Evolutionary conservation across 2,113 vertebrate genomes (phyloP), one percentile per base, ranked within the genome.

Genomic region (Psittacula cyanocephala): DNA sequence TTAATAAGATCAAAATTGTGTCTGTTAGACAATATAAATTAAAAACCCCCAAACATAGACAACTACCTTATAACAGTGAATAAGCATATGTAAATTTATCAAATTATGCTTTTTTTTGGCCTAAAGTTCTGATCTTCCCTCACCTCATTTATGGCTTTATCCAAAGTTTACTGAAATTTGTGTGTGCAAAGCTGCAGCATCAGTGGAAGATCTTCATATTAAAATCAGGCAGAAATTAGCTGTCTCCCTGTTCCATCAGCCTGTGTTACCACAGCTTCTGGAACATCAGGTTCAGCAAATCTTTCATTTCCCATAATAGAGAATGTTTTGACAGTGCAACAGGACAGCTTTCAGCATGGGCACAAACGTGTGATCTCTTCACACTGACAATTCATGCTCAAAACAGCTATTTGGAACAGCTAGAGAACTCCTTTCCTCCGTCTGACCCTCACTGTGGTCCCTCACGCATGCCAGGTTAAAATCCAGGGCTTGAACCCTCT

Each of bases 261-360:
- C 41, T 70, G 6, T 63, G 28, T 28, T 80, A 33, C 6, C 22
- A 44, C 6, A 28, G 53, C 31, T 71, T 50, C 71, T 64, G 81
- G 69, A 95, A 71, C 35, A 50, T 35, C 23, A 75, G 60, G 33
- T 75, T 79, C 55, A 74, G 68, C 19, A 90, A 70, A 77, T 59
- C 33, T 33, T 84, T 84, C 80, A 35, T 86, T 47, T 60, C 47
- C 37, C 39, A 29, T 65, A 69, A 55, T 2, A 85, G 27, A 49
- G 25, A 47, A 69, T 5, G 1, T 65, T 91, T 86, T 69, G 82
- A 31, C 37, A 65, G 53, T 37, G 70, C 57, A 85, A 43, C 29
- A 57, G 70, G 57, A 71, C 52, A 90, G 53, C 71, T 86, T 90
- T 92, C 82, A 83, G 72, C 41, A 37, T 28, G 28, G 28, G 35